Conservation (phyloP, 2,888 invertebrate genomes). For the Parascotia fuliginaria region DNA sequence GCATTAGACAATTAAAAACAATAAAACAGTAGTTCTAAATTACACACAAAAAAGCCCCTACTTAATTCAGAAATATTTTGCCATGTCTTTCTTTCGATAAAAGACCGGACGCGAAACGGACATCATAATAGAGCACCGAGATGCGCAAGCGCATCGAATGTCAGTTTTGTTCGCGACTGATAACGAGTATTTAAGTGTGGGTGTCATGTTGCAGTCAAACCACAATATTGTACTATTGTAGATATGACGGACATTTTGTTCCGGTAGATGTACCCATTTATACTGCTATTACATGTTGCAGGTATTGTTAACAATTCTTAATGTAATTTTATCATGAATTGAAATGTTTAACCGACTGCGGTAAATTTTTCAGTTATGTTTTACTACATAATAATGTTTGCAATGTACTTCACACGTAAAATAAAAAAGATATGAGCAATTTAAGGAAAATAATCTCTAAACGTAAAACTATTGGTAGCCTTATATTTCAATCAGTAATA, state of each 20-base stretch:
- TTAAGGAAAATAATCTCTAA: too few species aligned
- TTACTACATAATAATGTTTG: background rate
- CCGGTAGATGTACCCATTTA: conserved; percentile 54
- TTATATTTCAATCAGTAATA: too few species aligned
- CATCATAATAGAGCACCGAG: conserved; percentile 51
- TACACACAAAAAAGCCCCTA: background rate
- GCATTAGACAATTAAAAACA: background rate
- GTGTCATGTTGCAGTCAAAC: conserved; percentile 76
- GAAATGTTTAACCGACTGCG: background rate
- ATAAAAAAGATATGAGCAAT: background rate
- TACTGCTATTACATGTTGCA: conserved; percentile 4
- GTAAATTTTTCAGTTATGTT: background rate
- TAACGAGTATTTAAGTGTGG: conserved; percentile 48
- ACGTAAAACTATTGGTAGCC: too few species aligned
- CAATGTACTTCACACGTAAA: too few species aligned
- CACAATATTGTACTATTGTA: conserved; percentile 45
- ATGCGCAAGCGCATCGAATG: conserved; percentile 67
- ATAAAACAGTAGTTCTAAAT: background rate
- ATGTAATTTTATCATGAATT: background rate
- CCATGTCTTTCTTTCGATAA: conserved; percentile 36
- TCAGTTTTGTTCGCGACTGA: conserved; percentile 51
- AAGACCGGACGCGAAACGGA: conserved; percentile 54
- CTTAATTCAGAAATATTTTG: conserved; percentile 19
- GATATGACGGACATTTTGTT: conserved; percentile 65
- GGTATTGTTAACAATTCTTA: conserved; percentile 6